Evolutionary conservation across 2,113 vertebrate species (phyloP).

Genomic region (Notechis scutatus): DNA sequence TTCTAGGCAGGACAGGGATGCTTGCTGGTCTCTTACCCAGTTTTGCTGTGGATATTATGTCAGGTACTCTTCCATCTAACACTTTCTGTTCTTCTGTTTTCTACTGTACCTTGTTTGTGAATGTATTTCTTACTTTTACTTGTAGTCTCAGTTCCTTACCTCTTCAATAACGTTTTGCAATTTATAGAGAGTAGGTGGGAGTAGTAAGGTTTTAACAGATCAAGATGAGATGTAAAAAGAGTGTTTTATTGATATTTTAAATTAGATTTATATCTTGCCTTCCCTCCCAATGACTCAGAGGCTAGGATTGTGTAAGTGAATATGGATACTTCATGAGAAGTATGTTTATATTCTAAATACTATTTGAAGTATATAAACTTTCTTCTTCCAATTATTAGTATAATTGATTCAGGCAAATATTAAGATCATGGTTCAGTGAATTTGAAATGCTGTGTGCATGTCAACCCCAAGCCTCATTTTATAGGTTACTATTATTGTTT

Average conservation of each 20-base stretch:
- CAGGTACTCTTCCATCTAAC: constrained; percentile 86
- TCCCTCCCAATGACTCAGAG: not conserved
- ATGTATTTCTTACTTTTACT: not conserved
- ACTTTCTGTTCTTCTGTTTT: constrained; percentile 19
- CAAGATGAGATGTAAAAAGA: not conserved
- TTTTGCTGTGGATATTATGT: constrained; percentile 98
- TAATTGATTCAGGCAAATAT: not conserved
- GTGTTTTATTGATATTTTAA: not conserved
- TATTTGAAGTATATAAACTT: not conserved
- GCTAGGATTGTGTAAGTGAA: not conserved
- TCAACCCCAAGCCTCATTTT: not conserved
- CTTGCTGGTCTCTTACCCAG: constrained; percentile 96
- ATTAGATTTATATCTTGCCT: not conserved
- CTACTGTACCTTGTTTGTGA: constrained; percentile 26
- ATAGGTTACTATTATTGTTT: not conserved
- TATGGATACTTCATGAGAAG: not conserved
- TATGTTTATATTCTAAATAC: not conserved
- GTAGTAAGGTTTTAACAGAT: not conserved
- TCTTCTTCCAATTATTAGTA: not conserved
- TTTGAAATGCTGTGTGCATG: not conserved
- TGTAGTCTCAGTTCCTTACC: constrained; percentile 32
- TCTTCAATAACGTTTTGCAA: not conserved
- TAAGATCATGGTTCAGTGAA: not conserved
- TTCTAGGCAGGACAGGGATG: constrained; percentile 97
- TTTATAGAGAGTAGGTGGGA: not conserved